Evolutionary conservation across 2,797 vertebrate genomes (phyloP).

Genomic region (Parotocinclus haroldoi): DNA sequence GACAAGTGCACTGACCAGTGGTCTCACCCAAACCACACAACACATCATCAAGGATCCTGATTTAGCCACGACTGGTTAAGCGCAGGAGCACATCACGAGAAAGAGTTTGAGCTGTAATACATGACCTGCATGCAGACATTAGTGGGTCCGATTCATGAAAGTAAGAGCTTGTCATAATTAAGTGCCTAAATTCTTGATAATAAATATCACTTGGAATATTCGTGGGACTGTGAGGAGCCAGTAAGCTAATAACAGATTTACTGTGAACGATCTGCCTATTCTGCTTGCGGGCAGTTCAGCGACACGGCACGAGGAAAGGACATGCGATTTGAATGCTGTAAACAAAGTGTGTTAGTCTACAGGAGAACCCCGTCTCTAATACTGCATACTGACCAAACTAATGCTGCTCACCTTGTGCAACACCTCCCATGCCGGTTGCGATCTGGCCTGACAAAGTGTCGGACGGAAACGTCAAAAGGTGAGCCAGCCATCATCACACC

Average conservation of each 20-base stretch:
- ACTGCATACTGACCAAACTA: slow-evolving; percentile 60
- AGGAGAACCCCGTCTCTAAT: slow-evolving; percentile 44
- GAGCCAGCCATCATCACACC: not conserved
- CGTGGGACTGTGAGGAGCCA: not conserved
- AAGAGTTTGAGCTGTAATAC: slow-evolving; percentile 14
- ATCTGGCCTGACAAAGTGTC: not conserved
- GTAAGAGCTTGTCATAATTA: slow-evolving; percentile 4
- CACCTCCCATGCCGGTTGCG: slow-evolving; percentile 14
- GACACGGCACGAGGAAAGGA: slow-evolving; percentile 3
- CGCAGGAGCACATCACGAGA: slow-evolving; percentile 9
- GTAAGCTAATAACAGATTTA: not conserved
- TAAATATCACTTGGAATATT: slow-evolving; percentile 1
- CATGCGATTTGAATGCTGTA: not conserved
- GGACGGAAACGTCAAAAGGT: not conserved
- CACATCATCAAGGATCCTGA: slow-evolving; percentile 2
- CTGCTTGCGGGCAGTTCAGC: not conserved
- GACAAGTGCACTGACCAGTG: too few species aligned
- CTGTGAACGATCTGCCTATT: not conserved
- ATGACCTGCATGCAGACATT: slow-evolving; percentile 37
- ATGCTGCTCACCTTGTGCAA: slow-evolving; percentile 38
- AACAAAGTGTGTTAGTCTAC: too few species aligned
- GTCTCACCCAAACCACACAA: not conserved
- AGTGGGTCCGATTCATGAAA: not conserved
- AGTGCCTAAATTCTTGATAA: slow-evolving; percentile 30
- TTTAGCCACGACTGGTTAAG: slow-evolving; percentile 5